Evolutionary conservation across 2,888 invertebrate species (phyloP), one percentile per base, ranked within the genome.

Genomic region (Eilema caniola): DNA sequence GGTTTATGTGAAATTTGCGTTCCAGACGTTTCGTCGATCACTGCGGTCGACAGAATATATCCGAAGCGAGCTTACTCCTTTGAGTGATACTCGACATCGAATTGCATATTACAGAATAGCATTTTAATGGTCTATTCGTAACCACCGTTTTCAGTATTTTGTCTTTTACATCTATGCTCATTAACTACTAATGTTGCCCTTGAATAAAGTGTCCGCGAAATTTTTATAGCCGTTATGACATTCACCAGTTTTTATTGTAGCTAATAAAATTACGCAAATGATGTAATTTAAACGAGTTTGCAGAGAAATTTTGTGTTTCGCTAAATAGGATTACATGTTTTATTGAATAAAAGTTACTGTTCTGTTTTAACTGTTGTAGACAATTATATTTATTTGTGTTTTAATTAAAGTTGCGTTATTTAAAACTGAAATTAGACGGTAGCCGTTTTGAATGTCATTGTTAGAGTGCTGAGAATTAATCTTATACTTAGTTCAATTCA

Each of bases 261-360:
- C 37, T 62, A 75, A 77, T 80, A 77, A 78, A 82, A 79, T 79
- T 82, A 77, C 64, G 67, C 62, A 62, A 37, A 57, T 64, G 47
- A 76, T 74, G 73, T 73, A 63, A 76, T 73, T 79, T 72, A 75
- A 77, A 82, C 72, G 73, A 79, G 70, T 63, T 71, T 69, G 70
- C 41, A 53, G 57, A 64, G 67, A 68, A 71, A 74, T 71, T 71
- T 73, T 70, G 73, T 72, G 77, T 65, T 12, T 23, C 56, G 62
- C 73, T 74, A 76, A 81, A 78, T 80, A 71, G 72, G 47, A 73
- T 81, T 71, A 72, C 62, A 69, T 71, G 69, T 75, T 69, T 59
- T 59, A 70, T 67, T 67, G 60, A 59, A 59, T 72, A 66, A 65
- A 66, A 69, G 41, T 71, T 66, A 31, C 20, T 33, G 47, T 70